phyloP scores from a whole-genome alignment of 2,113 vertebrate genomes.

The Vulpes ferrilata region DNA sequence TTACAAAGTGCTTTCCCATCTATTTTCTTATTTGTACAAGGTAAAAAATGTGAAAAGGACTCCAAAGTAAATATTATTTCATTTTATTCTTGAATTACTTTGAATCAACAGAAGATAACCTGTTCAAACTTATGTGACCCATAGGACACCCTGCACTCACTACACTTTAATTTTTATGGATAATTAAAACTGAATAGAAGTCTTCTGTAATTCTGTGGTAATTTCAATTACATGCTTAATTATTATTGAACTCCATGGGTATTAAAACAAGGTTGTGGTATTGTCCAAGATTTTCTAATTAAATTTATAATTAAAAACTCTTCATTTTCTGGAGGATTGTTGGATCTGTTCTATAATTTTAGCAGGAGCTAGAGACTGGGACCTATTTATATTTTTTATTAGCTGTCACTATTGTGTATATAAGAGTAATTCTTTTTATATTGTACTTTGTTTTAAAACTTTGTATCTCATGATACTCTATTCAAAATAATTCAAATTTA shows the following conservation, averaged over 20 bases:
- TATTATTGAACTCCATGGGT: slow-evolving; percentile 52
- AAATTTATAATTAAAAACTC: slow-evolving; percentile 52
- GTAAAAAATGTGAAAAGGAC: slow-evolving; percentile 65
- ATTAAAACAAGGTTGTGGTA: slow-evolving; percentile 37
- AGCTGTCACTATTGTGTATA: background rate
- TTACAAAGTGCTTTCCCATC: slow-evolving; percentile 20
- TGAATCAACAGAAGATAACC: slow-evolving; percentile 59
- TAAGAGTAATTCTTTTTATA: slow-evolving; percentile 34
- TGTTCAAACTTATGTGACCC: slow-evolving; percentile 42
- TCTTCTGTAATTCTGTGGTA: slow-evolving; percentile 60
- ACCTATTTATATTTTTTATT: slow-evolving; percentile 45
- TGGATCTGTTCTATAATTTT: slow-evolving; percentile 47
- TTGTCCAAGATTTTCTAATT: slow-evolving; percentile 65
- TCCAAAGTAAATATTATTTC: slow-evolving; percentile 22
- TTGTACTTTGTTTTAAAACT: slow-evolving; percentile 58
- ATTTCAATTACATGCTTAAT: slow-evolving; percentile 67
- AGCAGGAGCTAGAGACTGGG: background rate
- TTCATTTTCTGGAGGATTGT: slow-evolving; percentile 51
- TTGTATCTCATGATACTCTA: background rate
- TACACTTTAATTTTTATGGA: slow-evolving; percentile 72
- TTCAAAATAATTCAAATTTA: slow-evolving; percentile 60
- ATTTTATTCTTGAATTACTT: slow-evolving; percentile 48
- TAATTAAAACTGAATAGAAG: slow-evolving; percentile 79
- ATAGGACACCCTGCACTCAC: slow-evolving; percentile 51
- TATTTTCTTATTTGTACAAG: slow-evolving; percentile 48